Percentiles rank a stretch among this genome's conserved stretches.
These are phyloP conservation scores for Amphipyra tragopoginis DNA, from an alignment of 2,888 invertebrate genomes.

Conservation along the genomic window DNA sequence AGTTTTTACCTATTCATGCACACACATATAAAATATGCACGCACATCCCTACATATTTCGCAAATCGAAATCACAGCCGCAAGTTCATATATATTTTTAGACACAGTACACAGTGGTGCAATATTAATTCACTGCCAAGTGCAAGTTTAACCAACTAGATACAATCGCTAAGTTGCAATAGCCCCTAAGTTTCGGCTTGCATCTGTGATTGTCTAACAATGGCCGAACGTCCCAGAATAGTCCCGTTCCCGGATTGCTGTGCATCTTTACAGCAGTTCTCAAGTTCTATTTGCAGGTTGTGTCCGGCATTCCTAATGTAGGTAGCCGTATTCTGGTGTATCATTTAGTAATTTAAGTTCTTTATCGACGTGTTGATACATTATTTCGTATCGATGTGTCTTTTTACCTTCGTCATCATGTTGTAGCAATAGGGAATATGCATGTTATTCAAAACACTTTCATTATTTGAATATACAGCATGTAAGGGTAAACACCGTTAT, in stretches of 20 bases:
- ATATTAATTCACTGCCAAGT: slow-evolving; percentile 18
- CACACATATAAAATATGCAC: slow-evolving; percentile 29
- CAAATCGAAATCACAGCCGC: slow-evolving; percentile 1
- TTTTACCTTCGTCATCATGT: too few relatives aligned
- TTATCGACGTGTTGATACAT: too few relatives aligned
- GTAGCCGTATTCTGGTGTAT: slow-evolving; percentile 43
- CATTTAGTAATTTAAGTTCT: slow-evolving; percentile 2
- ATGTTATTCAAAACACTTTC: too few relatives aligned
- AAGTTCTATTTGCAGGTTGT: slow-evolving; percentile 60
- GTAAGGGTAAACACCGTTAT: too few relatives aligned
- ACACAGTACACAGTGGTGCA: not conserved
- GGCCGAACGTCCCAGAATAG: slow-evolving; percentile 44
- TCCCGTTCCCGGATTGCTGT: slow-evolving; percentile 41
- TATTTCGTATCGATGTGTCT: too few relatives aligned
- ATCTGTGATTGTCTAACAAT: slow-evolving; percentile 61
- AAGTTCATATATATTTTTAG: slow-evolving; percentile 17
- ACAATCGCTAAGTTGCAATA: slow-evolving; percentile 33
- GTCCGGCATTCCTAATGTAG: slow-evolving; percentile 58
- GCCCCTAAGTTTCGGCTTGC: slow-evolving; percentile 35
- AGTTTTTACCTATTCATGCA: slow-evolving; percentile 4
- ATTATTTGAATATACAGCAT: too few relatives aligned
- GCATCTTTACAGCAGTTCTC: slow-evolving; percentile 61
- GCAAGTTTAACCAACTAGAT: slow-evolving; percentile 15
- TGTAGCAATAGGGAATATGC: too few relatives aligned
- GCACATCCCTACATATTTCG: slow-evolving; percentile 7